These are phyloP conservation scores for Bos javanicus DNA, from an alignment of 2,113 vertebrate species.

Conservation along the genomic window DNA sequence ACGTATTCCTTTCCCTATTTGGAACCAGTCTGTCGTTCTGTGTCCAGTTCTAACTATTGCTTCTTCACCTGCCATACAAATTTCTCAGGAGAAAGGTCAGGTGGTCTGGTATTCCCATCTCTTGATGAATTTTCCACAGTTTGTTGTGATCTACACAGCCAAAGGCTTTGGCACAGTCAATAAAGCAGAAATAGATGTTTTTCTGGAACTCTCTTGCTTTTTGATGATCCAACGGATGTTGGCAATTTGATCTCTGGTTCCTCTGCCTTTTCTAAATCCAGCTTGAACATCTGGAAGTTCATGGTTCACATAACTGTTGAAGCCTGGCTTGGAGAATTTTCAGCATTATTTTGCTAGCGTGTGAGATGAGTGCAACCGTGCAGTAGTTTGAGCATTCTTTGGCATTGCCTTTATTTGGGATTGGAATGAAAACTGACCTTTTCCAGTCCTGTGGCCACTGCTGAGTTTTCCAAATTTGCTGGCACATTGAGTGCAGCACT, in stretches of 20 bases:
- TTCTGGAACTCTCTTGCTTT: background rate
- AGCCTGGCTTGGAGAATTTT: background rate
- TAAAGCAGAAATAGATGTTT: background rate
- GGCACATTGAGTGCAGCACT: too few relatives aligned
- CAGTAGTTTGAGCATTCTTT: too few relatives aligned
- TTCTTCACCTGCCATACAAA: background rate
- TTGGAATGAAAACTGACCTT: too few relatives aligned
- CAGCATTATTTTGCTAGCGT: background rate
- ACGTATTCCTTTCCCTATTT: background rate
- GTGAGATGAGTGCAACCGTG: background rate
- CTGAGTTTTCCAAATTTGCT: too few relatives aligned
- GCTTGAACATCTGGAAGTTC: background rate
- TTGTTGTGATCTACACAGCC: background rate
- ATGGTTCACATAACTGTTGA: background rate
- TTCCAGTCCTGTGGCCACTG: too few relatives aligned
- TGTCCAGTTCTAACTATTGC: background rate
- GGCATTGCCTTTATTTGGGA: too few relatives aligned
- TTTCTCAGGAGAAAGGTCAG: background rate
- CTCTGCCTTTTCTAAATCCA: background rate
- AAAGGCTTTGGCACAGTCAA: background rate
- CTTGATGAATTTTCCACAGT: background rate
- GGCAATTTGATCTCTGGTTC: background rate
- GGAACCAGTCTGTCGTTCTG: background rate
- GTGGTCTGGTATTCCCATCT: background rate
- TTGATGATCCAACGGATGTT: background rate